Conservation (phyloP, 1,140 invertebrate genomes). For the Eulimnadia texana region DNA sequence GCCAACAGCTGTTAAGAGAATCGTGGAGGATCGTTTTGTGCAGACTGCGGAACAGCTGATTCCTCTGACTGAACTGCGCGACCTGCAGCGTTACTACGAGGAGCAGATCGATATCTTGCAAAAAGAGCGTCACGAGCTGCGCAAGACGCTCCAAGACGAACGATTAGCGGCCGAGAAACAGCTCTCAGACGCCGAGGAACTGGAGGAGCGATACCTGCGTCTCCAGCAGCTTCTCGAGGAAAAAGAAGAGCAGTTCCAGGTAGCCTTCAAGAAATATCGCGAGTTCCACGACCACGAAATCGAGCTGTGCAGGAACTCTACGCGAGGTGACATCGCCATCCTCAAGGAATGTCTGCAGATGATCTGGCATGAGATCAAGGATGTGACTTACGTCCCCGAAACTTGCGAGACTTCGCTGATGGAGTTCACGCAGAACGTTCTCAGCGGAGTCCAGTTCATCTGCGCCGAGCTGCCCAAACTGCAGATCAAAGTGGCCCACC, state of each 20-base stretch:
- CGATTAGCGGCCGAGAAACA: constrained; percentile 16
- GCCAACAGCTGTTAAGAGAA: constrained; percentile 9
- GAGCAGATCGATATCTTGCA: constrained; percentile 13
- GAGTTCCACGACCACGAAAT: neutral
- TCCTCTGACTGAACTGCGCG: constrained; percentile 14
- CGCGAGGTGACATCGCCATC: neutral
- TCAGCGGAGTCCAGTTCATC: constrained; percentile 19
- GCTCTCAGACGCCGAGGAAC: constrained; percentile 12
- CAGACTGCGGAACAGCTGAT: constrained; percentile 18
- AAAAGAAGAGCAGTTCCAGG: constrained; percentile 8
- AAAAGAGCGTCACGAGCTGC: constrained; percentile 2
- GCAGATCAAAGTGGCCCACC: constrained; percentile 18
- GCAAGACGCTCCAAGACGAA: constrained; percentile 16
- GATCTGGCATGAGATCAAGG: constrained; percentile 10
- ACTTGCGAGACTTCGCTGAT: neutral
- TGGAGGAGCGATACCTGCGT: constrained; percentile 16
- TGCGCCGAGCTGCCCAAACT: constrained; percentile 21
- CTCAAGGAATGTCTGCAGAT: constrained; percentile 7
- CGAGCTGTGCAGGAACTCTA: neutral
- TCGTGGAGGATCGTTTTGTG: constrained; percentile 11
- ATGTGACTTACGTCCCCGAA: neutral
- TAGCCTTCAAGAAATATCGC: constrained; percentile 6
- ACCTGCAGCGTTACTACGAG: constrained; percentile 11
- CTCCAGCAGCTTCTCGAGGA: constrained; percentile 5
- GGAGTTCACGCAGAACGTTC: constrained; percentile 17